Base-by-base conservation (phyloP, 2,888 invertebrate species). In the Drosophila percnosoma region DNA sequence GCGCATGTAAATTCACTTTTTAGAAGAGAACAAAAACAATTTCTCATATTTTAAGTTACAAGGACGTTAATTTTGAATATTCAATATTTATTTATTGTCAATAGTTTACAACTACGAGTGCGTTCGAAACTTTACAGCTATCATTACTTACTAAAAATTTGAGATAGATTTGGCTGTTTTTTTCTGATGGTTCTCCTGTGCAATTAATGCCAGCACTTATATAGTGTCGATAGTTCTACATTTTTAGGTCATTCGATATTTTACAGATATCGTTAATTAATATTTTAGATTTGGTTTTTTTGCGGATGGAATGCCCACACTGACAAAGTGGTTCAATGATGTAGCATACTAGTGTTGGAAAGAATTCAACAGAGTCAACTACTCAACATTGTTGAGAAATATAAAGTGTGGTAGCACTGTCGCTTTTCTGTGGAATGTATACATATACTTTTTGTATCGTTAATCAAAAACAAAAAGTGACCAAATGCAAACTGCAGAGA, bases 391-490 rank as follows among this genome's bases (percentile, higher is more conserved):
- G 38, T 45, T 51, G 4, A 48, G 21, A 51, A 51, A 27, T 45
- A 11, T 13, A 24, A 48, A 51, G 13, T 49, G 49, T 70, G 76
- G 76, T 57, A 70, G 36, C 61, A 61, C 54, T 49, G 51, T 48
- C 21, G 27, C 34, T 63, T 69, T 61, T 57, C 61, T 29, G 52
- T 54, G 61, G 57, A 70, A 65, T 75, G 54, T 67, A 38, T 65
- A 40, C 64, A 45, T 65, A 38, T 49, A 59, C 31, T 33, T 53
- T 18, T 55, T n/a, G 27, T 68, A 55, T 60, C 58, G 42, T 45
- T 29, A 29, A 52, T n/a, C n/a, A 61, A 65, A 75, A 65, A 57
- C 57, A 61, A 61, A 34, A 51, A 55, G 61, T 59, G 34, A n/a
- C 21, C 48, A 13, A 34, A 51, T 15, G 4, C 11, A 54, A 33